Base-by-base conservation (phyloP, 2,888 invertebrate genomes). In the Pollenia labialis region DNA sequence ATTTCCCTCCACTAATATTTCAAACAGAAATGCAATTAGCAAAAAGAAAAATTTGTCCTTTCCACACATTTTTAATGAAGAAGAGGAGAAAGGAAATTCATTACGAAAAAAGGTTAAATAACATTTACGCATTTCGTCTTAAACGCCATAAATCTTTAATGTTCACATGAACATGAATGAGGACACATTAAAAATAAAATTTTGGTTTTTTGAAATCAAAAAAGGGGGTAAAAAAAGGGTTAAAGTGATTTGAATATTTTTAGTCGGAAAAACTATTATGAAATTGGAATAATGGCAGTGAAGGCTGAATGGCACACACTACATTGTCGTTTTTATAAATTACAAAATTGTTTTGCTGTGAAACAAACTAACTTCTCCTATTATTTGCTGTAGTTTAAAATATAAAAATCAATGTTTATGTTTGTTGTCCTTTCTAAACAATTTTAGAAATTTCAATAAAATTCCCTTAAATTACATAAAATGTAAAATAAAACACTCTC, bases 381-480 rank as follows among this genome's bases (percentile, higher is more conserved):
- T 32, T 6, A 32, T 44, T 75, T 54, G 32, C 46, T 44, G 11
- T 64, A 44, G 64, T 44, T 46, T n/a, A 23, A 46, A 16, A 64
- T 52, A 56, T n/a, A 79, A 71, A 87, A 81, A 76, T 71, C 64
- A 84, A 76, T 84, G 76, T 62, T 84, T 71, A 58, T 54, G 16
- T 62, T 54, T 71, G 16, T 82, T 82, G 79, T 60, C 69, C 48
- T 44, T 72, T 54, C 18, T 56, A 75, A 81, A 85, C 23, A 66
- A 86, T 82, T 79, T 69, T 44, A 75, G 23, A 50, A 81, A 69
- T 87, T 84, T 77, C 44, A 74, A 81, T 84, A 81, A 81, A 76
- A 87, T 81, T 66, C 46, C 50, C 80, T 81, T 69, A 81, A 77
- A 62, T 81, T 68, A 18, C 16, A 54, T 12, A 50, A 58, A 48